Evolutionary conservation across 2,113 vertebrate species (phyloP).

Genomic region (Oryctolagus cuniculus): mOryCun1.1 NC_091436.1:131447001-131447500

Average conservation of each 20-base stretch:
- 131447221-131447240: not conserved
- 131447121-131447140: slow-evolving; percentile 10
- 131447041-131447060: slow-evolving; percentile 11
- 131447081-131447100: not conserved
- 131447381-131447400: not conserved
- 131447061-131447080: not conserved
- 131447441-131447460: slow-evolving; percentile 36
- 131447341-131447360: slow-evolving; percentile 20
- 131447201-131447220: not conserved
- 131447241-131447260: not conserved
- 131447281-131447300: slow-evolving; percentile 33
- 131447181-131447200: slow-evolving; percentile 10
- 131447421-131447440: not conserved
- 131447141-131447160: not conserved
- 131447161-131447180: slow-evolving; percentile 6
- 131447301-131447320: slow-evolving; percentile 18
- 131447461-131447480: not conserved
- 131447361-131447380: not conserved
- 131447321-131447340: not conserved
- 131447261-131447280: not conserved
- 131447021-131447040: not conserved
- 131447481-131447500: not conserved
- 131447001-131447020: no score
- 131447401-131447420: slow-evolving; percentile 4
- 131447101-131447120: slow-evolving; percentile 34